Evolutionary conservation across 2,113 vertebrate genomes (phyloP), one percentile per base, ranked within the genome.

Genomic region (Ramphastos sulfuratus): DNA sequence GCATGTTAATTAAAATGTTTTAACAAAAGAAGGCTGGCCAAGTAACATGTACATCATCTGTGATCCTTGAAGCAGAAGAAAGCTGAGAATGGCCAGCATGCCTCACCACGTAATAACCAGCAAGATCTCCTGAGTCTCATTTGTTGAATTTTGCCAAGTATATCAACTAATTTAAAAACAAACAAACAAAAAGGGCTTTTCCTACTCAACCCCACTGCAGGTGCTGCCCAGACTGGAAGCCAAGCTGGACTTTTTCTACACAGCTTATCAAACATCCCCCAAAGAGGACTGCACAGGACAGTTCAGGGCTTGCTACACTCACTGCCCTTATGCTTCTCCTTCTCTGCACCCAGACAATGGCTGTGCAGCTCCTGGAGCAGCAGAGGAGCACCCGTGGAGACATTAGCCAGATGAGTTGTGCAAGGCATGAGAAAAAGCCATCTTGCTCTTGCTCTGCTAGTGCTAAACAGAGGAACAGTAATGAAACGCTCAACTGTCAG

Each of bases 251-350:
- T 64, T 21, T 7, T 50, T 59, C 27, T 24, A 87, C 4, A 12
- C 20, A 67, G 6, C 4, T 56, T 37, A 73, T 23, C 48, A 48
- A 4, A 8, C 71, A 24, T 33, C 2, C 17, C 9, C 11, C 5
- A 20, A 30, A 65, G 12, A 3, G 5, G 24, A 60, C 37, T 13
- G 35, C 0, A 0, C 0, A 1, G 25, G 15, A 10, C 37, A 42
- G 21, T 23, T 63, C 48, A 50, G 0, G 1, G 27, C 31, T 85
- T 9, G 1, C 33, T 21, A 19, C 17, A 55, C 12, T 7, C 28
- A 25, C 20, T 44, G 50, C 16, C 33, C 7, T 15, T 20, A 46
- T 0, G 0, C 6, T 71, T 33, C 73, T 71, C 10, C 17, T 65
- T 23, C 27, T 25, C 59, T 2, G 3, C 50, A 16, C 12, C 33